phyloP scores from a whole-genome alignment of 2,113 vertebrate species.

The Phalacrocorax pelagicus region DNA sequence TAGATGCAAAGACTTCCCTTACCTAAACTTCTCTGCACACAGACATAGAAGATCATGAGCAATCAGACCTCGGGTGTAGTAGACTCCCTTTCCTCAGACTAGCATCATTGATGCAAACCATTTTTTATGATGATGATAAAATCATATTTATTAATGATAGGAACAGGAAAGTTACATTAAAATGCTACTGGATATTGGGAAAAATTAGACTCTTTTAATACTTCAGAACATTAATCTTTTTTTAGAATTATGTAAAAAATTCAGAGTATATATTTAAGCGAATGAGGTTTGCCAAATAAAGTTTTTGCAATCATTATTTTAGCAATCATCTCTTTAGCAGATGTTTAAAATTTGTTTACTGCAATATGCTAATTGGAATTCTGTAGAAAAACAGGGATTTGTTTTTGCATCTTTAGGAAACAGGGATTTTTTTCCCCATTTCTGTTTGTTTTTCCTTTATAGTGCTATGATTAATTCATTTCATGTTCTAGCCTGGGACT shows the following conservation, averaged over 20 bases:
- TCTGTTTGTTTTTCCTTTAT: background rate
- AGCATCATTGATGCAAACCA: background rate
- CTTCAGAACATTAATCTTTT: background rate
- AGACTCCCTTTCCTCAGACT: background rate
- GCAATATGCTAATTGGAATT: background rate
- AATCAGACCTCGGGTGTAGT: fast-evolving
- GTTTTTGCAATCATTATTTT: background rate
- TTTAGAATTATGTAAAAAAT: background rate
- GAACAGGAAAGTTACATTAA: background rate
- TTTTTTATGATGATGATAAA: background rate
- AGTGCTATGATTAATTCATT: background rate
- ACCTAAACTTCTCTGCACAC: background rate
- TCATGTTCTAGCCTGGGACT: background rate
- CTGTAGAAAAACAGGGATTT: background rate
- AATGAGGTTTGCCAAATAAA: background rate
- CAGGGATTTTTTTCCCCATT: background rate
- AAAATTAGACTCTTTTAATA: background rate
- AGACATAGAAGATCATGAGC: background rate
- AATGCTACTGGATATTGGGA: background rate
- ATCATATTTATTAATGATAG: background rate
- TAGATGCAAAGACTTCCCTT: background rate
- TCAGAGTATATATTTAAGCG: background rate
- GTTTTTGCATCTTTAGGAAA: background rate
- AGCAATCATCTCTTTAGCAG: background rate
- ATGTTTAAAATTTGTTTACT: background rate